Conservation (phyloP, 64 coral and sea anemone genomes). For the Exaiptasia diaphana region DNA sequence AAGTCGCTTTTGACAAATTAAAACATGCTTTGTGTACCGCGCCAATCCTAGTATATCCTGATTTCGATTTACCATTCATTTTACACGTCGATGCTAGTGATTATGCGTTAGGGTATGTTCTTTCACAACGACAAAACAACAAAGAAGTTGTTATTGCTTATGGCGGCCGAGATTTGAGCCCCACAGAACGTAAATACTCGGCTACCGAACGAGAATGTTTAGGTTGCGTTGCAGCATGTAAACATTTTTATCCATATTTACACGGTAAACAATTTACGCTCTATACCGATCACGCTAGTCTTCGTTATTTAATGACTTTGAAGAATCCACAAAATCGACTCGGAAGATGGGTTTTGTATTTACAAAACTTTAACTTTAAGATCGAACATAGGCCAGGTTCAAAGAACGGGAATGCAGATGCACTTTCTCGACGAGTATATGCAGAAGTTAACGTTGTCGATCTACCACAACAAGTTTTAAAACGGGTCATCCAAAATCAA, state of each 20-base stretch:
- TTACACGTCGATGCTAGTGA: neutral
- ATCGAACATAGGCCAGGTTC: conserved; percentile 6
- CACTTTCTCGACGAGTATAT: neutral
- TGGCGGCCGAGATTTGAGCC: conserved; percentile 25
- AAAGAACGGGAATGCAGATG: conserved; percentile 10
- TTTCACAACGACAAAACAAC: conserved; percentile 3
- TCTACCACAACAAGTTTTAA: neutral
- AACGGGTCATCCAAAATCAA: neutral
- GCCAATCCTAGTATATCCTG: conserved; percentile 27
- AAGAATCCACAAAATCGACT: conserved; percentile 15
- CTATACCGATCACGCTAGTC: conserved; percentile 24
- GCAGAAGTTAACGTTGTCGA: neutral
- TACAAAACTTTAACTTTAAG: conserved; percentile 32
- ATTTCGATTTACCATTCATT: neutral
- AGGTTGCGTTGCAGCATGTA: too few relatives aligned
- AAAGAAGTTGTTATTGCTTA: conserved; percentile 21
- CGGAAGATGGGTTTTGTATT: conserved; percentile 14
- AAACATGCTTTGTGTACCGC: neutral
- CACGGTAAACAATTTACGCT: conserved; percentile 32
- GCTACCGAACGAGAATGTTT: too few relatives aligned
- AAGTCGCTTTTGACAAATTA: neutral
- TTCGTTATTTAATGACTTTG: conserved; percentile 36
- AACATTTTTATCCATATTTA: too few relatives aligned
- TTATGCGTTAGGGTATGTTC: neutral
- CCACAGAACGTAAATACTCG: too few relatives aligned